These are phyloP conservation scores for Apodemus agrarius DNA, from an alignment of 2,797 vertebrate species.

Conservation along the genomic window DNA sequence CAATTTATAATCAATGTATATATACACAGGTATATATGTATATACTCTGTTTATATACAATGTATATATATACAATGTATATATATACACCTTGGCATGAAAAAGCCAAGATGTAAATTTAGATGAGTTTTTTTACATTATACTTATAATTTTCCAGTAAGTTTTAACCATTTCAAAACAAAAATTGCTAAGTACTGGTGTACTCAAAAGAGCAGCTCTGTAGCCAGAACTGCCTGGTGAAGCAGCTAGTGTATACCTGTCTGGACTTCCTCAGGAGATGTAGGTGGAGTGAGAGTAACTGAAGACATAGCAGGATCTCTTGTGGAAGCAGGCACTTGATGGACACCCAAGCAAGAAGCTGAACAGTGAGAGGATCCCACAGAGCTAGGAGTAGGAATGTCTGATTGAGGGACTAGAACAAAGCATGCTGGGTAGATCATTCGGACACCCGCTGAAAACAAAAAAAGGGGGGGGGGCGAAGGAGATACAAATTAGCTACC, in stretches of 20 bases:
- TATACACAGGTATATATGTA: too few species aligned
- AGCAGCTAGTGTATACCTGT: conserved; percentile 89
- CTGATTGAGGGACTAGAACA: conserved; percentile 97
- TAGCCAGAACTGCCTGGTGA: neutral
- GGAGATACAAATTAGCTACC: neutral
- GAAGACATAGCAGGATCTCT: conserved; percentile 99
- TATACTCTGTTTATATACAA: conserved; percentile 42
- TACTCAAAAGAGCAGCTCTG: conserved; percentile 52
- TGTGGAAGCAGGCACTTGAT: conserved; percentile 97
- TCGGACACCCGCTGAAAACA: conserved; percentile 93
- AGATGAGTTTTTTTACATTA: neutral
- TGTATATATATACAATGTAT: neutral
- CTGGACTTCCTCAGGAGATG: conserved; percentile 97
- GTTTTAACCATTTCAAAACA: conserved; percentile 63
- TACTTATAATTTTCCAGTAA: neutral
- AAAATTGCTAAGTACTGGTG: neutral
- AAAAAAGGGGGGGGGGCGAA: neutral
- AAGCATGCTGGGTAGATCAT: conserved; percentile 99
- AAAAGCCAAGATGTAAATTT: conserved; percentile 17
- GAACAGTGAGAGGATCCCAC: conserved; percentile 94
- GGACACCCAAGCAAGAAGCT: conserved; percentile 94
- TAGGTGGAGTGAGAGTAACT: conserved; percentile 98
- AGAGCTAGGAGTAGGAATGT: conserved; percentile 93
- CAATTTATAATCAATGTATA: conserved; percentile 20
- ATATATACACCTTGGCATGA: neutral